phyloP scores from a whole-genome alignment of 2,888 invertebrate species.

The Athetis lepigone region DNA sequence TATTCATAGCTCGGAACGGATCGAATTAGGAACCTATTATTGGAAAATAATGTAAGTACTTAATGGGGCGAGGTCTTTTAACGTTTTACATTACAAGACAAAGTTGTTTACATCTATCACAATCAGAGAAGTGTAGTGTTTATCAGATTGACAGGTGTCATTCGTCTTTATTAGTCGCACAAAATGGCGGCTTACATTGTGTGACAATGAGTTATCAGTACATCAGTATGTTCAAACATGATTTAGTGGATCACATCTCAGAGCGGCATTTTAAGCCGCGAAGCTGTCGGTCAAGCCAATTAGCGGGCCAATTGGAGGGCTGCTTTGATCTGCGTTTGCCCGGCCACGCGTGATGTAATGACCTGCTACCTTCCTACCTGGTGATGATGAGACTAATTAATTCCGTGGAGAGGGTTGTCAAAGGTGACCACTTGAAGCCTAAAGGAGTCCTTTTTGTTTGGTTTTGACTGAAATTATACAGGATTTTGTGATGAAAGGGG shows the following conservation, averaged over 20 bases:
- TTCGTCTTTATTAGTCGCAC: neutral
- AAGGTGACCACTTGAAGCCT: conserved; percentile 48
- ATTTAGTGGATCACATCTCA: neutral
- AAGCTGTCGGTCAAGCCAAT: conserved; percentile 84
- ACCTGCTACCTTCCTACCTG: conserved; percentile 61
- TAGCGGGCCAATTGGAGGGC: conserved; percentile 80
- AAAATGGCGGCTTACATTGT: neutral
- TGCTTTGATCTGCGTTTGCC: conserved; percentile 81
- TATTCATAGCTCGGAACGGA: conserved; percentile 20
- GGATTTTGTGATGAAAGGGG: conserved; percentile 1
- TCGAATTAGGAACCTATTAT: conserved; percentile 22
- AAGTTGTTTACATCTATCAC: neutral
- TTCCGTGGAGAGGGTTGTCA: conserved; percentile 39
- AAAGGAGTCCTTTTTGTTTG: conserved; percentile 16
- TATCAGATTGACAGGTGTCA: neutral
- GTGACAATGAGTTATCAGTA: neutral
- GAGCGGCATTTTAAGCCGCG: conserved; percentile 64
- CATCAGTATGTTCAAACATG: neutral
- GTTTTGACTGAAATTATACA: conserved; percentile 9
- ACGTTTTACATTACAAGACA: neutral
- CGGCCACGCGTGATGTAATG: conserved; percentile 70
- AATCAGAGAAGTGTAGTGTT: neutral
- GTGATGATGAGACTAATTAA: conserved; percentile 64
- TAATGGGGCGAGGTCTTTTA: neutral
- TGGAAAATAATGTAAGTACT: neutral